Percentiles rank a stretch among this genome's conserved stretches.
Evolutionary conservation across 1,140 invertebrate species (phyloP).

Genomic region (Bombus confusus): DNA sequence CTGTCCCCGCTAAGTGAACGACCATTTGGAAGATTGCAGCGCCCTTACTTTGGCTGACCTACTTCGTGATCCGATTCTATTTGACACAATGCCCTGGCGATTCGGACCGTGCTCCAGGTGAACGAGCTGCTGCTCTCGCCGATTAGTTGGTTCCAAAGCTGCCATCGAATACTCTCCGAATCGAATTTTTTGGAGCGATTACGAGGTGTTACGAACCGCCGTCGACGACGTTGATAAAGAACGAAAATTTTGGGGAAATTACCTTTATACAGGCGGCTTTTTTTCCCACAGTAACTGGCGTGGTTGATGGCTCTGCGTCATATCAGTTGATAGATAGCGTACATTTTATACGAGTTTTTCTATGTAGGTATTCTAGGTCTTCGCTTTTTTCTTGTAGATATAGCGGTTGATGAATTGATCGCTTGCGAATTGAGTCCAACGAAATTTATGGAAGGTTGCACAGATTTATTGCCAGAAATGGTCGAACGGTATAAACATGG

Average conservation of each 20-base stretch:
- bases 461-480: background rate
- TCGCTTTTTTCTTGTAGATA: background rate
- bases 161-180: background rate
- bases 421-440: background rate
- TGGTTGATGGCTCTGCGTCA: background rate
- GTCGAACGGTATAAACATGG: slow-evolving; percentile 1
- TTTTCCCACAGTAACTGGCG: background rate
- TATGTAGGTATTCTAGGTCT: background rate
- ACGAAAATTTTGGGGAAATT: background rate
- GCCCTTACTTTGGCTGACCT: slow-evolving; percentile 33
- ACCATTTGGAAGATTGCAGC: slow-evolving; percentile 43
- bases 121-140: slow-evolving; percentile 3
- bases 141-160: slow-evolving; percentile 36
- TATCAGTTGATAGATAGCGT: background rate
- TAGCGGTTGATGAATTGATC: slow-evolving; percentile 5
- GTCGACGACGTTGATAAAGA: background rate
- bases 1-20: slow-evolving; percentile 33
- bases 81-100: slow-evolving; percentile 44
- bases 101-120: background rate
- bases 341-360: background rate
- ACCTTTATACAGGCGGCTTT: background rate
- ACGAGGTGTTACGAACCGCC: background rate
- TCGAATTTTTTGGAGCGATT: slow-evolving; percentile 24
- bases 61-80: slow-evolving; percentile 46
- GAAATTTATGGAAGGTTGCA: slow-evolving; percentile 14